Base-by-base conservation (phyloP, 2,888 invertebrate species). In the Silvanus unidentatus region DNA sequence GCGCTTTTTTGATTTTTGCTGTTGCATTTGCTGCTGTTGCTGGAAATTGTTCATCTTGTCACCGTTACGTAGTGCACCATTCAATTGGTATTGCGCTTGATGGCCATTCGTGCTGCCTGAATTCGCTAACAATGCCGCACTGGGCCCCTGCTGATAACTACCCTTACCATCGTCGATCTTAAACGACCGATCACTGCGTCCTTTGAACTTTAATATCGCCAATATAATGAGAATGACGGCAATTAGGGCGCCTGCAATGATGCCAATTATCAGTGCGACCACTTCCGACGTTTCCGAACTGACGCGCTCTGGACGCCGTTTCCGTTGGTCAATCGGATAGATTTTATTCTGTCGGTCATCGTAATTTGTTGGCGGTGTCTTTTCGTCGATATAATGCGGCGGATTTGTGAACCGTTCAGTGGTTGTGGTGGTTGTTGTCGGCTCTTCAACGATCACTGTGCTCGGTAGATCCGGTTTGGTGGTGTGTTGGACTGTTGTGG, bases 221-320 rank as follows among this genome's bases (percentile, higher is more conserved):
- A 97, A 80, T 43, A 95, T 88, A 52, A 96, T 84, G 52, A 96
- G 78, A 42, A 96, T 88, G 53, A 94, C 87, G 27, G 90, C 90
- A 64, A 96, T 94, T 50, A 93, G 75, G 30, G 91, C 88, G 37
- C 91, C 92, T 2, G 93, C 93, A 47, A 93, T 91, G 56, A 96
- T 91, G 53, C 89, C 88, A 45, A 91, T 87, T 45, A 91, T 85
- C 61, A 91, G 75, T 3, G 87, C 86, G 1, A 83, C 81, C 61
- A 82, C 82, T 62, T 85, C 85, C 28, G 84, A 83, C 42, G 82
- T 82, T 59, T 84, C 83, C 9, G 84, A 82, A 47, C 77, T 81
- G 52, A 81, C 80, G 49, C 79, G 69, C 37, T 77, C 75, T 47
- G 73, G 62, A 38, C 63, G 57, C 37, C 64, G 62, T 42, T 64